Evolutionary conservation across 2,888 invertebrate species (phyloP), one percentile per base, ranked within the genome.

Genomic region (Osedax fenrisi): DNA sequence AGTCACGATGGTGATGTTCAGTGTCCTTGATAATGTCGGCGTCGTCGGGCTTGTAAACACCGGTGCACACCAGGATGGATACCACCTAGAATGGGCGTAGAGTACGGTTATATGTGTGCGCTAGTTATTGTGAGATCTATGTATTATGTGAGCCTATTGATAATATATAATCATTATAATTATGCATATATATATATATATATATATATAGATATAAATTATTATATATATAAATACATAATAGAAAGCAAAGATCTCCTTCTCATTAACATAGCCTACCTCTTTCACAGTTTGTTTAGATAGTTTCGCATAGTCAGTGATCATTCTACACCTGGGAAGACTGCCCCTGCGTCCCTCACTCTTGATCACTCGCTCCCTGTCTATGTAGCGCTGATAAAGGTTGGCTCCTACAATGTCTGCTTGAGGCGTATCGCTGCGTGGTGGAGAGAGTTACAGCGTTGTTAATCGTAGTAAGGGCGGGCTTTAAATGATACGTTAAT

Each of bases 371-470:
- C 27, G 26, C 26, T 78, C 71, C 13, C 78, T 69, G 68, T 79
- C 78, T 62, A 82, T 77, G 79, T 81, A 83, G 2, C 82, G 78
- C 76, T 84, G 81, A 77, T 84, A 84, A 25, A 84, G 79, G 76
- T 84, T 84, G 56, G 83, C 81, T 13, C 84, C 84, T 24, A 83
- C 81, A 26, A 84, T 82, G 77, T 84, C 84, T 10, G 82, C 83
- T 56, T 81, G 81, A 0, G 83, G 84, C 73, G 83, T 84, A 77
- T 84, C 84, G 22, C 84, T 84, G n/a, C n/a, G n/a, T n/a, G n/a
- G n/a, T n/a, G n/a, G n/a, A n/a, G n/a, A n/a, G n/a, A n/a, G n/a
- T n/a, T n/a, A n/a, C n/a, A n/a, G n/a, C n/a, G n/a, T n/a, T n/a
- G n/a, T n/a, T n/a, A n/a, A n/a, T n/a, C n/a, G n/a, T n/a, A n/a